Evolutionary conservation across 2,888 invertebrate genomes (phyloP).

Genomic region (Mythimna loreyi): DNA sequence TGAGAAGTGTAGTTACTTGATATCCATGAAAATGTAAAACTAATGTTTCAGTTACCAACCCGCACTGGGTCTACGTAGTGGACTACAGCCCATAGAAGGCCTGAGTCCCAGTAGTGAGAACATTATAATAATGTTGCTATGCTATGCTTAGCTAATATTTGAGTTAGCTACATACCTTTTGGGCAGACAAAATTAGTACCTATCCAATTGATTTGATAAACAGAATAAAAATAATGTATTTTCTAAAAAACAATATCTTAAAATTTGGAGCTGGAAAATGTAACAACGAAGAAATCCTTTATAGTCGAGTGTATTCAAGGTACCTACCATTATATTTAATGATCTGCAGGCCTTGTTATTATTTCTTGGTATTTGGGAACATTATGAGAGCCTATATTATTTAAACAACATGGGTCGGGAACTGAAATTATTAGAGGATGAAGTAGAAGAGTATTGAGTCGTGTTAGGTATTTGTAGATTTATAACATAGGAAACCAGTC

Average conservation of each 20-base stretch:
- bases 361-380: conserved; percentile 19
- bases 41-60: no score
- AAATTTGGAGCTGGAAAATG: neutral
- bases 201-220: neutral
- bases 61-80: no score
- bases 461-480: neutral
- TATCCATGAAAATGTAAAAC: no score
- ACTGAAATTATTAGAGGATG: neutral
- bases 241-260: conserved; percentile 8
- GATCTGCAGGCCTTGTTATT: conserved; percentile 7
- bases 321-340: conserved; percentile 12
- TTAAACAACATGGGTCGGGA: neutral
- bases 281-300: conserved; percentile 10
- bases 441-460: neutral
- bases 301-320: conserved; percentile 1
- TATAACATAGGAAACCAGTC: no score
- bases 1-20: no score
- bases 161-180: no score
- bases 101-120: no score
- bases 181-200: no score
- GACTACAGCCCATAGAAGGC: no score
- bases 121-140: no score
- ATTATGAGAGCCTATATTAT: neutral
- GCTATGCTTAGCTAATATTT: no score
- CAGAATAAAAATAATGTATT: neutral